Percentiles rank a stretch among this genome's conserved stretches.
Conservation (phyloP, 2,888 invertebrate species). For the Mystacides longicornis region DNA sequence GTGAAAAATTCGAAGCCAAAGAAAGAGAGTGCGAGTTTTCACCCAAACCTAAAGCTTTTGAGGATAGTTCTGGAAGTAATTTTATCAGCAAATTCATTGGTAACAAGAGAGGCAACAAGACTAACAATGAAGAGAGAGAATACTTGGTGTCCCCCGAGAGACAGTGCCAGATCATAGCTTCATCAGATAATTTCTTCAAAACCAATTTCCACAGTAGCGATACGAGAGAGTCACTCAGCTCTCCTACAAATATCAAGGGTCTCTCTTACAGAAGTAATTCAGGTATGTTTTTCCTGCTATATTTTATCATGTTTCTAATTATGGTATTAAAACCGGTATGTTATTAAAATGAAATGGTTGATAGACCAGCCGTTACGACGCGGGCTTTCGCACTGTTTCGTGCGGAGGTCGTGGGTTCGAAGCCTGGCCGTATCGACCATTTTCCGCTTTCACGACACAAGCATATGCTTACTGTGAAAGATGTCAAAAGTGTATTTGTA, state of each 20-base stretch:
- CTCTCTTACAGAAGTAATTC: constrained; percentile 21
- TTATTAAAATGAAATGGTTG: no score
- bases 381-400: no score
- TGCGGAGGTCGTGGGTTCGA: no score
- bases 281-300: constrained; percentile 10
- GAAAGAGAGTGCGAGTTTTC: constrained; percentile 19
- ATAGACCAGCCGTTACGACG: no score
- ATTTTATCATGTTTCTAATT: no score
- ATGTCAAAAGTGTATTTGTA: no score
- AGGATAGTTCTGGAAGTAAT: constrained; percentile 26
- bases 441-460: no score
- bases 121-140: constrained; percentile 37
- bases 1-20: constrained; percentile 30
- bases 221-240: constrained; percentile 5
- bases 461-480: no score
- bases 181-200: constrained; percentile 45
- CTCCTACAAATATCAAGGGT: constrained; percentile 5
- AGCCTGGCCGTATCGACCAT: no score
- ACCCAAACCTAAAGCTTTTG: constrained; percentile 13
- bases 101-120: constrained; percentile 28
- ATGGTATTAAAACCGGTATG: no score
- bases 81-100: constrained; percentile 46
- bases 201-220: constrained; percentile 35
- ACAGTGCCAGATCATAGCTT: constrained; percentile 41
- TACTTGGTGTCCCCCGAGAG: constrained; percentile 34